Percentiles rank a stretch among this genome's conserved stretches.
Evolutionary conservation across 2,113 vertebrate species (phyloP).

Genomic region (Haliaeetus leucogaster): DNA sequence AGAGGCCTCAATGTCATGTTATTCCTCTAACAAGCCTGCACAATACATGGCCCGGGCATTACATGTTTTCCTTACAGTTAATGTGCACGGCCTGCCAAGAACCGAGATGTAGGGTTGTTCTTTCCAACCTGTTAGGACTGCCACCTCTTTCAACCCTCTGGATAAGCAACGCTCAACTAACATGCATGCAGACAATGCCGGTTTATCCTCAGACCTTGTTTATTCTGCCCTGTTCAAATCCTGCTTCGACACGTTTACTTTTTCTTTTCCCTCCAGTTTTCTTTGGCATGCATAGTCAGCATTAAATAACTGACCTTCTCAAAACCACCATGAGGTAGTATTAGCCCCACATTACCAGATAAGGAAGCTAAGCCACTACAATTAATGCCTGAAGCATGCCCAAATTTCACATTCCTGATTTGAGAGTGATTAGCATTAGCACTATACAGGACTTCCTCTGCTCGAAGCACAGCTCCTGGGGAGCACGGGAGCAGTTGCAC

Average conservation of each 20-base stretch:
- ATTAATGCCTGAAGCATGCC: conserved; percentile 12
- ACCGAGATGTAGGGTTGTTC: background rate
- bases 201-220: conserved; percentile 10
- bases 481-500: background rate
- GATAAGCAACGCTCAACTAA: background rate
- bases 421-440: background rate
- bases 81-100: background rate
- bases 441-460: background rate
- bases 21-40: background rate
- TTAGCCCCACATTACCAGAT: conserved; percentile 35
- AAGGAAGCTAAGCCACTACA: conserved; percentile 49
- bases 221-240: conserved; percentile 5
- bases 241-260: background rate
- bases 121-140: background rate
- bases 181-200: accelerated
- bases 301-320: conserved; percentile 56
- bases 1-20: background rate
- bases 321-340: conserved; percentile 2
- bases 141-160: background rate
- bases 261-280: background rate
- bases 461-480: background rate
- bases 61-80: background rate
- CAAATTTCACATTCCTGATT: conserved; percentile 32
- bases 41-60: accelerated
- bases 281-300: background rate